Conservation (phyloP, 2,888 invertebrate genomes). For the Dastarcus helophoroides region DNA sequence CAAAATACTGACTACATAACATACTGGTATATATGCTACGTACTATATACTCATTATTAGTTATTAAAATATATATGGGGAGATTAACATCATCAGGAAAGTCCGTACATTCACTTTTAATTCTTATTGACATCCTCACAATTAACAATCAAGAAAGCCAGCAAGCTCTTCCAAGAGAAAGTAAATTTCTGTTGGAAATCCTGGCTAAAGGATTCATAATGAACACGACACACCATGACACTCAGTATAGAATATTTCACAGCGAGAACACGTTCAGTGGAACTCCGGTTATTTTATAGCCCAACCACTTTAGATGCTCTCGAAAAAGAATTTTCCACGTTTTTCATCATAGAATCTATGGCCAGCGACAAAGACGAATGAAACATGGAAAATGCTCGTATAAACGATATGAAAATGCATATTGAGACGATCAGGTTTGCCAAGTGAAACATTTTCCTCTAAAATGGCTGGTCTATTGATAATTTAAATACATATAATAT, state of each 20-base stretch:
- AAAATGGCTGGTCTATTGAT: too few species aligned
- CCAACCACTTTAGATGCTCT: too few species aligned
- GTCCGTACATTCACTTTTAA: conserved; percentile 30
- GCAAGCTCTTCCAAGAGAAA: not conserved
- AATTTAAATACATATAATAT: conserved; percentile 25
- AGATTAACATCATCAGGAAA: conserved; percentile 30
- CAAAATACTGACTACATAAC: conserved; percentile 38
- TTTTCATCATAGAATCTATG: too few species aligned
- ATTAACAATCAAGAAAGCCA: conserved; percentile 28
- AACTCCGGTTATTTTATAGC: conserved; percentile 36
- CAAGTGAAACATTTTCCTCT: too few species aligned
- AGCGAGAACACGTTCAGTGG: conserved; percentile 41
- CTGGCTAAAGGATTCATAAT: conserved; percentile 16
- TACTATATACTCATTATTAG: conserved; percentile 32
- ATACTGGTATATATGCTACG: conserved; percentile 27
- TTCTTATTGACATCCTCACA: conserved; percentile 36
- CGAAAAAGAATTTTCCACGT: too few species aligned
- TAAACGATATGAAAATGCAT: too few species aligned
- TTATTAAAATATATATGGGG: conserved; percentile 35
- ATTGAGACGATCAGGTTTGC: too few species aligned
- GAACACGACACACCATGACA: conserved; percentile 27
- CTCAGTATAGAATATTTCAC: conserved; percentile 29
- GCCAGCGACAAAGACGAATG: too few species aligned
- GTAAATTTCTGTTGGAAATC: conserved; percentile 3
- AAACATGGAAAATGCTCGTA: too few species aligned